Base-by-base conservation (phyloP, 2,113 vertebrate genomes). In the Columba janthina region DNA sequence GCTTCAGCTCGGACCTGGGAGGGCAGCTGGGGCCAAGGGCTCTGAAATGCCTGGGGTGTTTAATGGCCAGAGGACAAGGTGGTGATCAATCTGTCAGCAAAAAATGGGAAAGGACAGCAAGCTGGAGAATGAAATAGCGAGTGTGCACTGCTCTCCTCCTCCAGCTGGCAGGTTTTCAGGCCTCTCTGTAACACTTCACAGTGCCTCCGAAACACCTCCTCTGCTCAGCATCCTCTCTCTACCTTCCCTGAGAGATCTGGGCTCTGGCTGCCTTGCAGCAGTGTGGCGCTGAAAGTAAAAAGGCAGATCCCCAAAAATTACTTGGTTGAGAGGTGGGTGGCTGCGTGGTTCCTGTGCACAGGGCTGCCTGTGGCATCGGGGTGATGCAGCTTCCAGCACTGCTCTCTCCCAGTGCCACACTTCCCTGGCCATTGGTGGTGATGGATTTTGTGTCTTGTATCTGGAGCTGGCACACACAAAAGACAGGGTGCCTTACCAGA, bases 101-200 rank as follows among this genome's bases (percentile, higher is more conserved):
- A 61, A 65, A 38, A 72, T 22, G 46, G 42, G 58, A 24, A 61
- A 29, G 60, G 66, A 70, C 26, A 58, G n/a, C 19, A 40, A 5
- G 5, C 28, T 31, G 69, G 66, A 44, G 72, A 36, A n/a, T 20
- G 10, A 79, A 48, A 18, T 8, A 16, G 32, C n/a, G 51, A 31
- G 74, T 14, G 5, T 14, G 16, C 9, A 5, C n/a, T 54, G 67
- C 80, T 91, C 60, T 42, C 29, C 74, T 86, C 38, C 71, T 60
- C 64, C 76, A 57, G 76, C 89, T 81, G 64, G 60, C 60, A 29
- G 51, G 25, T 26, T 31, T 61, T 90, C 72, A 73, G 62, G 18
- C 40, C 18, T 15, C 60, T 61, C 51, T 19, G 21, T 4, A 2
- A 34, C 2, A 2, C 10, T 72, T 32, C 0, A 0, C 3, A 1